These are phyloP conservation scores for Chloroclysta siterata DNA, from an alignment of 2,888 invertebrate genomes.

Conservation along the genomic window DNA sequence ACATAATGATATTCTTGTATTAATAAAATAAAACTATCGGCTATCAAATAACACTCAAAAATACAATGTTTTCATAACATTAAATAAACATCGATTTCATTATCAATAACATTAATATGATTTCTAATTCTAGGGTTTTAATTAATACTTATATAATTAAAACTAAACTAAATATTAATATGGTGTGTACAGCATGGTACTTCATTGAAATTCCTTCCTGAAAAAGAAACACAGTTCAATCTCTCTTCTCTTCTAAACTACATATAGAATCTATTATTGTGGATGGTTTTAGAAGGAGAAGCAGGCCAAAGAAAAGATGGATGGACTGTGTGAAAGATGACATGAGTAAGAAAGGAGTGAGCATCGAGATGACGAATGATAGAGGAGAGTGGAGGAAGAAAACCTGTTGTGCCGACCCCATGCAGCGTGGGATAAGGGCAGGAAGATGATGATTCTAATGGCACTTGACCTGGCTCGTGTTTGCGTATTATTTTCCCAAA, in stretches of 20 bases:
- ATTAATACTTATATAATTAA: constrained; percentile 36
- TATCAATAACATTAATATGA: constrained; percentile 53
- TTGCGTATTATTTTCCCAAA: too few species aligned
- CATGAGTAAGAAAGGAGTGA: too few species aligned
- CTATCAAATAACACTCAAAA: constrained; percentile 82
- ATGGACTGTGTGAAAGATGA: too few species aligned
- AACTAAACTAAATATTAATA: constrained; percentile 41
- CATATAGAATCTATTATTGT: neutral
- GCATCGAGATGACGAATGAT: too few species aligned
- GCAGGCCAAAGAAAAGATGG: too few species aligned
- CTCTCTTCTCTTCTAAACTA: too few species aligned
- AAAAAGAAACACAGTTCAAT: too few species aligned
- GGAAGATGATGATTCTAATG: too few species aligned
- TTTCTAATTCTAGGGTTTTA: constrained; percentile 47
- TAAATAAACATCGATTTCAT: constrained; percentile 65
- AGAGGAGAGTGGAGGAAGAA: too few species aligned
- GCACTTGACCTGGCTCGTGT: too few species aligned
- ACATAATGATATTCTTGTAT: constrained; percentile 71
- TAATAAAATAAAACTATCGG: constrained; percentile 82
- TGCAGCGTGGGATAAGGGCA: too few species aligned
- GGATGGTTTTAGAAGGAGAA: neutral
- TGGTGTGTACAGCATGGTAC: constrained; percentile 60
- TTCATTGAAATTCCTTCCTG: constrained; percentile 46
- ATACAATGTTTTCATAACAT: constrained; percentile 77
- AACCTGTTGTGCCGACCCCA: too few species aligned